Conservation (phyloP, 2,113 vertebrate genomes). For the Amphiprion percula region DNA sequence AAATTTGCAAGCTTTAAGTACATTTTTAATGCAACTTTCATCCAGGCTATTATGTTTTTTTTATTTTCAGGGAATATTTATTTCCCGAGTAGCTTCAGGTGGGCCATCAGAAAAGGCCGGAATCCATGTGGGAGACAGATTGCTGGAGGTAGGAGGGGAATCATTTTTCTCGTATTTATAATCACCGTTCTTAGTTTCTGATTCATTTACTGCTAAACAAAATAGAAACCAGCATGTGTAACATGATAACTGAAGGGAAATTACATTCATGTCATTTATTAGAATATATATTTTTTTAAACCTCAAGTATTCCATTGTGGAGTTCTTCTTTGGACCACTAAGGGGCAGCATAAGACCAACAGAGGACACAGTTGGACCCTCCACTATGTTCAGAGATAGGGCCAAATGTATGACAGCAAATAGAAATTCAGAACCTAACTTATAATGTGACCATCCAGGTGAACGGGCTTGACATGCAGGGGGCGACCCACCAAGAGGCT, state of each 20-base stretch:
- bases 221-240: background rate
- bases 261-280: background rate
- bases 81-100: conserved; percentile 82
- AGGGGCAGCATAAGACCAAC: conserved; percentile 66
- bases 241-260: conserved; percentile 13
- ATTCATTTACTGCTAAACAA: background rate
- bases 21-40: background rate
- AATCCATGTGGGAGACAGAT: conserved; percentile 80
- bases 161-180: background rate
- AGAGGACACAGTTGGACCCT: background rate
- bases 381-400: background rate
- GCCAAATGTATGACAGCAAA: background rate
- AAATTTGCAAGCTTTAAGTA: background rate
- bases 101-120: conserved; percentile 84
- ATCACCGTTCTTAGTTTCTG: background rate
- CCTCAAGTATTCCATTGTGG: conserved; percentile 1
- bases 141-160: conserved; percentile 79
- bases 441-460: conserved; percentile 74
- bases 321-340: conserved; percentile 61
- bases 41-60: conserved; percentile 3
- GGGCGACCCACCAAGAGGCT: conserved; percentile 80
- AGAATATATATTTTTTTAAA: background rate
- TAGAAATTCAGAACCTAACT: conserved; percentile 5
- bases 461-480: conserved; percentile 80
- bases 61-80: conserved; percentile 80